phyloP scores from a whole-genome alignment of 2,888 invertebrate species.

The Masnerella sp. region DNA sequence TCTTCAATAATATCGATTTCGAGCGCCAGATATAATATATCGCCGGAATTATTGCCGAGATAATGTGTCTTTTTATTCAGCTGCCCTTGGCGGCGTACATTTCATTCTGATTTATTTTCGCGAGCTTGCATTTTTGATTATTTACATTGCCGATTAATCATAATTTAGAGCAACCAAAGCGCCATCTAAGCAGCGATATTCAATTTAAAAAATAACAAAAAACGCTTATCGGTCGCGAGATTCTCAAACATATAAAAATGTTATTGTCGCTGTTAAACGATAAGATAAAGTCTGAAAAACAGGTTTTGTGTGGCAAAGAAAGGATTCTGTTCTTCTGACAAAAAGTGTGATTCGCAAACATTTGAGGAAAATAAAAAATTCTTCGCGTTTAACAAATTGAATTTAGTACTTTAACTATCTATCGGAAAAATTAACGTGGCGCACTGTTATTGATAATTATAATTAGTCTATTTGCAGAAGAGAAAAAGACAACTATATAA shows the following conservation, averaged over 20 bases:
- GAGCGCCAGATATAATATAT: constrained; percentile 41
- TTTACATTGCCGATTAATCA: constrained; percentile 26
- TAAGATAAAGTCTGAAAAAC: constrained; percentile 67
- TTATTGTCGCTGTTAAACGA: constrained; percentile 61
- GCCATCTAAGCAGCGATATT: neutral
- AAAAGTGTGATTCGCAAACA: too few species aligned
- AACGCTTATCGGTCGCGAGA: constrained; percentile 58
- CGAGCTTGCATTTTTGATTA: constrained; percentile 24
- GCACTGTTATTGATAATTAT: too few species aligned
- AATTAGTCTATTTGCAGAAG: too few species aligned
- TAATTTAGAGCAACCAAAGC: constrained; percentile 19
- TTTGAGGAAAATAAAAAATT: too few species aligned
- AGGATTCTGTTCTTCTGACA: constrained; percentile 24
- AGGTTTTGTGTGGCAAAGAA: constrained; percentile 42
- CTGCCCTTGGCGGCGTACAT: constrained; percentile 37
- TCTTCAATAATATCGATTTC: constrained; percentile 47
- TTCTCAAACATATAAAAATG: constrained; percentile 54
- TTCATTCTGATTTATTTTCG: constrained; percentile 36
- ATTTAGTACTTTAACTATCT: too few species aligned
- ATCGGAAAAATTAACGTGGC: too few species aligned
- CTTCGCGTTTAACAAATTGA: too few species aligned
- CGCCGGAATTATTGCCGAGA: constrained; percentile 41
- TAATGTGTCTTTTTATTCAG: constrained; percentile 47
- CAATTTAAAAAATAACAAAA: constrained; percentile 22
- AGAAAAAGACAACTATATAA: neutral